Conservation (phyloP, 2,797 vertebrate genomes). For the Megaceryle alcyon region DNA sequence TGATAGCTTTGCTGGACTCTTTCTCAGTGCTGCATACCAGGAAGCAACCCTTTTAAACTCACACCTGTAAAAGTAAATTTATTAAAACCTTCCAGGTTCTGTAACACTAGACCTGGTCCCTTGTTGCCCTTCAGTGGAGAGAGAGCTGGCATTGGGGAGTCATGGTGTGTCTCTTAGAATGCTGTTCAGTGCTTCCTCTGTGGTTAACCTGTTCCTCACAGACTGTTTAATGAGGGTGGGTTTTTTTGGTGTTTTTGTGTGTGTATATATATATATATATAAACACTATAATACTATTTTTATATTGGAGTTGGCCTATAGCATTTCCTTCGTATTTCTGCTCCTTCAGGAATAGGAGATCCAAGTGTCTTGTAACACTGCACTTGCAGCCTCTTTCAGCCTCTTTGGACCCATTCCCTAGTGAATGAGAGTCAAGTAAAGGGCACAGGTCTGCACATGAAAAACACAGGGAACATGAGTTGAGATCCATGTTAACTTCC, state of each 20-base stretch:
- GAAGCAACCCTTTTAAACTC: background rate
- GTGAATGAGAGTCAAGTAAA: constrained; percentile 7
- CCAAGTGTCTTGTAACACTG: background rate
- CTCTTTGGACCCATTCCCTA: background rate
- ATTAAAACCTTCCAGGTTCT: background rate
- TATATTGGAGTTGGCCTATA: background rate
- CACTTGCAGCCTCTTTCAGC: background rate
- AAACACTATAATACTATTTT: background rate
- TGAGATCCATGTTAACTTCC: constrained; percentile 52
- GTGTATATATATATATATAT: background rate
- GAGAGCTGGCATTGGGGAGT: background rate
- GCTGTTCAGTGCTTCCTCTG: background rate
- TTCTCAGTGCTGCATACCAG: background rate
- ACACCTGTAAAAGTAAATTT: background rate
- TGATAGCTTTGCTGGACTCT: background rate
- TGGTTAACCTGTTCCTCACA: background rate
- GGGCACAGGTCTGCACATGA: constrained; percentile 34
- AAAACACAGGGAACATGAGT: constrained; percentile 28
- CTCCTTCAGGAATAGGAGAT: background rate
- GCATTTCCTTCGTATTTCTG: background rate
- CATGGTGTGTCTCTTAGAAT: background rate
- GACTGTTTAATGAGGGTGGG: background rate
- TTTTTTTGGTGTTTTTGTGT: background rate
- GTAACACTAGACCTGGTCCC: background rate
- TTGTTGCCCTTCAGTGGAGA: background rate